phyloP scores from a whole-genome alignment of 2,888 invertebrate genomes.

The Caenorhabditis wallacei region DNA sequence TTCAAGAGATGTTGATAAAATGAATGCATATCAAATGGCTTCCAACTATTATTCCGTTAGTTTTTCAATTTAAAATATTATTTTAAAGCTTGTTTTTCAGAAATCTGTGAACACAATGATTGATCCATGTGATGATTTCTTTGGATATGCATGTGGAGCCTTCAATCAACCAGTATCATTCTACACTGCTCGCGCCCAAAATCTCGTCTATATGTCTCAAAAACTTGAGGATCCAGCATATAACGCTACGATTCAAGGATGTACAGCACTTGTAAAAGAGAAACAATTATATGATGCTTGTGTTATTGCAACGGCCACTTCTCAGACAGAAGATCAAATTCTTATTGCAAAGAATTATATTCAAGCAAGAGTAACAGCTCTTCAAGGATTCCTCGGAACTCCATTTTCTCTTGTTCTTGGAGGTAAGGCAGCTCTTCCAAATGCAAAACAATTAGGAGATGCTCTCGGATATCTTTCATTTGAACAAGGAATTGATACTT shows the following conservation, averaged over 20 bases:
- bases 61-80: not conserved
- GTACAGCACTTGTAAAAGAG: slow-evolving; percentile 66
- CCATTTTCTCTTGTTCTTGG: slow-evolving; percentile 56
- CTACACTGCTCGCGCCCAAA: slow-evolving; percentile 65
- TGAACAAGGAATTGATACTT: slow-evolving; percentile 67
- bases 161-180: slow-evolving; percentile 70
- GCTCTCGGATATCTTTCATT: slow-evolving; percentile 70
- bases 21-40: slow-evolving; percentile 69
- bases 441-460: slow-evolving; percentile 58
- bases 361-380: slow-evolving; percentile 45
- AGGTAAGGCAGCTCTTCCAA: slow-evolving; percentile 52
- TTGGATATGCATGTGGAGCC: slow-evolving; percentile 76
- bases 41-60: slow-evolving; percentile 60
- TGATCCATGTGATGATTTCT: slow-evolving; percentile 81
- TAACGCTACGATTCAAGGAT: slow-evolving; percentile 57
- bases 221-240: slow-evolving; percentile 71
- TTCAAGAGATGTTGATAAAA: slow-evolving; percentile 59
- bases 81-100: slow-evolving; percentile 39
- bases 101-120: slow-evolving; percentile 69
- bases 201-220: slow-evolving; percentile 67
- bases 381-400: slow-evolving; percentile 44
- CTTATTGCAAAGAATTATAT: slow-evolving; percentile 64
- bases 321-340: slow-evolving; percentile 43
- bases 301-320: slow-evolving; percentile 27
- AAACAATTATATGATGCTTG: slow-evolving; percentile 68